Conservation (phyloP, 2,113 vertebrate genomes). For the Chrysemys picta region DNA sequence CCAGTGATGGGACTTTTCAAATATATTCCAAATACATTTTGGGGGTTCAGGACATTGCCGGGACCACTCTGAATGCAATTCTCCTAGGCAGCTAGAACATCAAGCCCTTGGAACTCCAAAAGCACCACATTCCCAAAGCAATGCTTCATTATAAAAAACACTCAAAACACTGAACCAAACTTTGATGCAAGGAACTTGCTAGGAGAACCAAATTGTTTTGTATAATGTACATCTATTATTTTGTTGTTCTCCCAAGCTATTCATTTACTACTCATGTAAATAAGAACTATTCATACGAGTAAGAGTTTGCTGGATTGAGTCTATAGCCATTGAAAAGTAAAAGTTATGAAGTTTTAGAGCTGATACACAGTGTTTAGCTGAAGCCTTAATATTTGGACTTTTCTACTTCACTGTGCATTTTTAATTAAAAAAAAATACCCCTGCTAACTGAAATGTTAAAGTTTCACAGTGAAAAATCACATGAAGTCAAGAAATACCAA, state of each 20-base stretch:
- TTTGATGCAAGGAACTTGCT: neutral
- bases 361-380: neutral
- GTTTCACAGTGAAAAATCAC: neutral
- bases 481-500: neutral
- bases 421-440: neutral
- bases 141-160: neutral
- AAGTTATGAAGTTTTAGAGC: neutral
- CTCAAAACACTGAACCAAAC: neutral
- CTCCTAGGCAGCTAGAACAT: neutral
- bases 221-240: neutral
- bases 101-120: neutral
- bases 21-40: neutral
- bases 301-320: neutral
- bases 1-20: neutral
- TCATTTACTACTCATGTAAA: neutral
- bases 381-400: rapidly evolving
- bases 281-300: neutral
- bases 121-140: neutral
- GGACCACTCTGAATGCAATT: neutral
- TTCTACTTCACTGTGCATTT: neutral
- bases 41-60: too few relatives aligned
- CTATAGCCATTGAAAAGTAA: rapidly evolving
- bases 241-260: neutral
- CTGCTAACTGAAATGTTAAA: neutral
- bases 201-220: neutral